Base-by-base conservation (phyloP, 2,888 invertebrate species). In the Cosmia pyralina region DNA sequence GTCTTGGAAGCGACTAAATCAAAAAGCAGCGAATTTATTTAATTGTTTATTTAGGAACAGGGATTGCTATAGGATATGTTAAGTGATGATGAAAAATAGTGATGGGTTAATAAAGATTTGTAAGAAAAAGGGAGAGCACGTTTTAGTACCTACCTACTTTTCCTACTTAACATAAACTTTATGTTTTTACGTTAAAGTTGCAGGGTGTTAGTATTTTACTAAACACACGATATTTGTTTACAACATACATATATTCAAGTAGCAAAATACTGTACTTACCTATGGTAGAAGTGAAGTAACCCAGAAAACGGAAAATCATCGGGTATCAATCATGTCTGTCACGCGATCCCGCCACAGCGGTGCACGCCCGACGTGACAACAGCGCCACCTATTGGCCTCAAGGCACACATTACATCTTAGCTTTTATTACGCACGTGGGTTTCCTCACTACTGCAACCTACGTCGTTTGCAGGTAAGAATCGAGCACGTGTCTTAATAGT, bases 1-100 rank as follows among this genome's bases (percentile, higher is more conserved):
- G 90, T 91, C 87, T 90, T 87, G 84, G 82, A 72, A 79, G 78
- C 75, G 82, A 82, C 79, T 72, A 79, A 82, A 82, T 82, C 79
- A 77, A 84, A 71, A 80, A 82, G 76, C 87, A 83, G 83, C 80
- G 77, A 87, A 87, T 87, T 72, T 81, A 76, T 87, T 85, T 82
- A 84, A 88, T 88, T 89, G 86, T 88, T 86, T 88, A 84, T 88
- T 89, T 80, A 83, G 79, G 60, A 70, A 34, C 70, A 72, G 67
- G 75, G 66, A 66, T 75, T 15, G 55, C 41, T 46, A 64, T 58
- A 57, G 68, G 15, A 58, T 65, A 77, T 75, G 69, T 71, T 65
- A 50, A 59, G 76, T 41, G 28, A 65, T 79, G 60, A 53, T 77
- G 60, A 76, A 57, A 65, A 52, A 28, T 38, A 46, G 28, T 48